Base-by-base conservation (phyloP, 2,888 invertebrate species). In the Cephus rjabovi region DNA sequence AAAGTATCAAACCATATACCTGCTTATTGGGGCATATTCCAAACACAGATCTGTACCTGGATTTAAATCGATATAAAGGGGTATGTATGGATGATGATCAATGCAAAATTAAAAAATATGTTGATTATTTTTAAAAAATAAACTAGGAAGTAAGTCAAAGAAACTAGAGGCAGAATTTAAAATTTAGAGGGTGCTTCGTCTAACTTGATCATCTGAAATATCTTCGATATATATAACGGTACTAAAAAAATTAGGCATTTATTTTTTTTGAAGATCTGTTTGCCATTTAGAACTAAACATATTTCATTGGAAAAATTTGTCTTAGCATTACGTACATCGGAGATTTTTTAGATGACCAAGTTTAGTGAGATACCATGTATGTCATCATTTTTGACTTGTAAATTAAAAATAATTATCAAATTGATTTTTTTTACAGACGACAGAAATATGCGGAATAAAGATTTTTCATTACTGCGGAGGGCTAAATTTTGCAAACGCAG, bases 401-500 rank as follows among this genome's bases (percentile, higher is more conserved):
- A 40, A 4, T 40, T 1, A 15, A 40, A 15, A 40, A 40, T 15
- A 40, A 40, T 40, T 37, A 37, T 37, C 15, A 4, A 40, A 40
- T 15, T 40, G 4, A 40, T 23, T 76, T 78, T 78, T 70, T 79
- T 40, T 79, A 76, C 86, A 95, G 94, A 94, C 94, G 3, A 91
- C 92, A 77, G 94, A 95, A 89, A 90, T 95, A 76, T 93, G 93
- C 0, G 94, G 94, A 69, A 92, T 95, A 1, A 95, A 95, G 89
- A 95, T 96, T 78, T 94, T 95, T 88, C 95, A 95, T 83, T 95
- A 95, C 83, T 92, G 93, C 76, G 95, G 95, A 1, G 94, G 94
- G 11, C 90, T 95, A 11, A 95, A 95, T 89, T 95, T 95, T 89
- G 95, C 95, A 1, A 95, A 95, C 12, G 92, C 92, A 74, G 92